A percentile compares a stretch with the other conserved stretches of the same genome.
phyloP scores from a whole-genome alignment of 2,888 invertebrate species.

The Drosophila nigricruria region DNA sequence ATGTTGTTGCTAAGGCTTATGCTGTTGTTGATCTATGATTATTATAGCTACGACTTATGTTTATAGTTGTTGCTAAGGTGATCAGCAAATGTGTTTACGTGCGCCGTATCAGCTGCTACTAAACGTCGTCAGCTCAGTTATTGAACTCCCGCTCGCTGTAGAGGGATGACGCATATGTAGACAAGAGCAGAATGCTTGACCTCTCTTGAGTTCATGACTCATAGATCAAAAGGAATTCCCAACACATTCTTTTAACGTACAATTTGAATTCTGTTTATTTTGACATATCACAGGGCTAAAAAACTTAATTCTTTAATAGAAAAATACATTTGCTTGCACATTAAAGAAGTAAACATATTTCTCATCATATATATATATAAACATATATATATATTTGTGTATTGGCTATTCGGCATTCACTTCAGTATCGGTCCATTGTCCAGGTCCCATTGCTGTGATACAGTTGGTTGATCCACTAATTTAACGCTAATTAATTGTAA shows the following conservation, averaged over 20 bases:
- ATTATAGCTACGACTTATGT: neutral
- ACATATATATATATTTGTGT: constrained; percentile 7
- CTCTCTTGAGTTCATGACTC: constrained; percentile 12
- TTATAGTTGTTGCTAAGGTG: constrained; percentile 40
- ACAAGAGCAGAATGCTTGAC: neutral
- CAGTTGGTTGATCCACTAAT: constrained; percentile 50
- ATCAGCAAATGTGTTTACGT: constrained; percentile 4
- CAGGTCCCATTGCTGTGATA: constrained; percentile 47
- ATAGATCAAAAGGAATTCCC: neutral
- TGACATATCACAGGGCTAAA: constrained; percentile 84
- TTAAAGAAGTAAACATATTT: constrained; percentile 18
- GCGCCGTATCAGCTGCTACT: constrained; percentile 19
- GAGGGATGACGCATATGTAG: constrained; percentile 4
- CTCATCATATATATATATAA: constrained; percentile 21
- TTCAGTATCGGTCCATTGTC: constrained; percentile 40
- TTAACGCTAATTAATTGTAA: constrained; percentile 52
- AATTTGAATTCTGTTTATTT: constrained; percentile 72
- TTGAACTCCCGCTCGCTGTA: constrained; percentile 22
- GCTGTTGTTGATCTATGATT: neutral
- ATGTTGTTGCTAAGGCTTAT: neutral
- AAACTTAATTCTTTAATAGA: constrained; percentile 72
- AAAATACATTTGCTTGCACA: constrained; percentile 69
- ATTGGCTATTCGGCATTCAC: constrained; percentile 39
- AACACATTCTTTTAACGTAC: constrained; percentile 5
- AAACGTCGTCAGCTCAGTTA: constrained; percentile 7